Percentiles rank a stretch among this genome's conserved stretches.
Conservation (phyloP, 1,140 invertebrate genomes). For the Melitaea cinxia region DNA sequence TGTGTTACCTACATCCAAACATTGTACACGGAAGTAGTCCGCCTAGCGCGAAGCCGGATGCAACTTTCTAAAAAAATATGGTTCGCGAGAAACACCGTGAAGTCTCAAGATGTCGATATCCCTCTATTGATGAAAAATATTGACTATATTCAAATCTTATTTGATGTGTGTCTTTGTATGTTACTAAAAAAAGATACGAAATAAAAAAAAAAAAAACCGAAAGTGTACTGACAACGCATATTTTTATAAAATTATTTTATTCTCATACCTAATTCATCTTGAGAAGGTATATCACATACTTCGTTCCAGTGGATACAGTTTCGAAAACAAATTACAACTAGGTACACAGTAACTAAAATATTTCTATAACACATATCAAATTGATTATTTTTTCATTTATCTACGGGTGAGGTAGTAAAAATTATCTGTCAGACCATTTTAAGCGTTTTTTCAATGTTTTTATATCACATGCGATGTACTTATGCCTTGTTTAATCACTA, state of each 20-base stretch:
- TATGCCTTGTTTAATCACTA: neutral
- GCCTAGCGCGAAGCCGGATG: slow-evolving; percentile 67
- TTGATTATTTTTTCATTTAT: neutral
- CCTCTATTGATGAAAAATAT: slow-evolving; percentile 5
- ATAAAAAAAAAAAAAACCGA: too few species aligned
- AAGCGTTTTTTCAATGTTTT: neutral
- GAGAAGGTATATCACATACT: too few species aligned
- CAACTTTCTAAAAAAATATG: slow-evolving; percentile 77
- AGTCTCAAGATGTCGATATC: slow-evolving; percentile 28
- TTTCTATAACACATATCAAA: neutral
- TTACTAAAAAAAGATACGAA: neutral
- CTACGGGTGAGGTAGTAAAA: neutral
- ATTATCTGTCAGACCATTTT: neutral
- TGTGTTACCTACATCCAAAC: slow-evolving; percentile 43
- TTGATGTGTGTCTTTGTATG: neutral
- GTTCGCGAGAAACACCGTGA: slow-evolving; percentile 47
- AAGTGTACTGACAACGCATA: too few species aligned
- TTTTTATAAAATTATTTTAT: too few species aligned
- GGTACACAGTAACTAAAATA: too few species aligned
- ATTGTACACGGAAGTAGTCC: slow-evolving; percentile 63
- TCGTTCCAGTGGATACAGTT: too few species aligned
- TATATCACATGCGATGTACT: neutral
- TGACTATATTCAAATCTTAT: neutral
- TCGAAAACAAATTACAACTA: too few species aligned
- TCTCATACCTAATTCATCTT: too few species aligned